Percentiles rank a stretch among this genome's conserved stretches.
phyloP scores from a whole-genome alignment of 2,888 invertebrate species.

The Meghimatium bilineatum region DNA sequence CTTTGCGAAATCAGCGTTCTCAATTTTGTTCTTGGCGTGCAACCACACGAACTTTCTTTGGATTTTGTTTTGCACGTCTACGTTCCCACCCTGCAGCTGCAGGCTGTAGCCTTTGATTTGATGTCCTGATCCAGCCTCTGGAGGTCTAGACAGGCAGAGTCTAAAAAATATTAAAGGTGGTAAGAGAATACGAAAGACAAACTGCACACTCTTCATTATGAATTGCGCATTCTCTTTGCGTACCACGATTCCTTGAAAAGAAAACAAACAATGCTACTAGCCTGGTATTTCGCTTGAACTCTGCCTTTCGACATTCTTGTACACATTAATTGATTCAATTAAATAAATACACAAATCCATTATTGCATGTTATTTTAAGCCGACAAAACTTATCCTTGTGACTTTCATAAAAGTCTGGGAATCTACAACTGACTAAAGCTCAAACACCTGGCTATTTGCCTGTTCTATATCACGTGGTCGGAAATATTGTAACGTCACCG shows the following conservation, averaged over 20 bases:
- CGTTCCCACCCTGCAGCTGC: background rate
- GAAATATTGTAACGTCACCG: conserved; percentile 17
- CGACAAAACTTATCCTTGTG: background rate
- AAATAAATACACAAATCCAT: background rate
- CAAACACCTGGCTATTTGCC: background rate
- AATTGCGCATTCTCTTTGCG: conserved; percentile 5
- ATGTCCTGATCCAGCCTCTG: background rate
- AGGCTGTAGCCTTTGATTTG: background rate
- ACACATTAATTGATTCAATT: too few relatives aligned
- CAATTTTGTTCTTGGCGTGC: background rate
- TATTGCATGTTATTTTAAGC: background rate
- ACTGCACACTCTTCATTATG: conserved; percentile 14
- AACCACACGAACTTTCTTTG: too few relatives aligned
- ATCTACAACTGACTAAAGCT: background rate
- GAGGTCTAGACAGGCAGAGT: background rate
- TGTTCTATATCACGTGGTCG: background rate
- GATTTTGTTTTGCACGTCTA: background rate
- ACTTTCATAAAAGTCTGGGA: background rate
- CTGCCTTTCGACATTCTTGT: background rate
- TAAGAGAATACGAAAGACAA: conserved; percentile 23
- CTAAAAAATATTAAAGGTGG: background rate
- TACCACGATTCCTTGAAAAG: background rate
- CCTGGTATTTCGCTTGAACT: background rate
- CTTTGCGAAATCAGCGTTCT: background rate
- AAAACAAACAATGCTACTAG: background rate